A percentile compares a stretch with the other conserved stretches of the same genome.
phyloP scores from a whole-genome alignment of 2,888 invertebrate species.

The Lissocephala sabroskyi region DNA sequence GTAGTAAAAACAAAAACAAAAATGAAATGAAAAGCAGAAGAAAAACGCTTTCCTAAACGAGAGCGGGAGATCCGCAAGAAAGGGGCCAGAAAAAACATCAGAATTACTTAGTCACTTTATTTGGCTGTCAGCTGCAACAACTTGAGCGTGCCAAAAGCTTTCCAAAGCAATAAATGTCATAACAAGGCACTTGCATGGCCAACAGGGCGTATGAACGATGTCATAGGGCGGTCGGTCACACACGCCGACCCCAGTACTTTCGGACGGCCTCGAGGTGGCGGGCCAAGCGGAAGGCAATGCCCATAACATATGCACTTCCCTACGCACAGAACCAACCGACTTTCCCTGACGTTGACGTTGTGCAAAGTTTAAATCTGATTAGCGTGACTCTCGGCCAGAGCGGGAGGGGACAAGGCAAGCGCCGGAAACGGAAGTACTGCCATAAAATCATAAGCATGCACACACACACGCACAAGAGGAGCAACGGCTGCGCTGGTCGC shows the following conservation, averaged over 20 bases:
- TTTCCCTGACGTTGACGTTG: constrained; percentile 49
- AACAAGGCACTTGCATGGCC: constrained; percentile 54
- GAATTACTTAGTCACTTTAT: constrained; percentile 35
- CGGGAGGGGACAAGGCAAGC: too few species aligned
- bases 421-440: constrained; percentile 62
- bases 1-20: not conserved
- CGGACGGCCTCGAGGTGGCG: constrained; percentile 32
- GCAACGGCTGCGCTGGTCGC: too few species aligned
- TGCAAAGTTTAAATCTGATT: constrained; percentile 65
- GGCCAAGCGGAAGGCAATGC: too few species aligned
- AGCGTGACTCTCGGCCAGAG: constrained; percentile 23
- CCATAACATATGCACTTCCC: not conserved
- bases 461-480: constrained; percentile 35
- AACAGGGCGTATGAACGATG: constrained; percentile 62
- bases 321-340: constrained; percentile 29
- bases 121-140: constrained; percentile 45
- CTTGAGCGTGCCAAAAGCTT: constrained; percentile 57
- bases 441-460: constrained; percentile 65
- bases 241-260: constrained; percentile 11
- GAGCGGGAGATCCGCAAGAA: not conserved
- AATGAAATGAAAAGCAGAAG: not conserved
- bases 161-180: constrained; percentile 61
- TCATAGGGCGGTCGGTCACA: constrained; percentile 45
- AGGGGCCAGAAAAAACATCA: constrained; percentile 15
- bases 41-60: not conserved